These are phyloP conservation scores for Drosophila bunnanda DNA, from an alignment of 2,888 invertebrate genomes.

Conservation along the genomic window DNA sequence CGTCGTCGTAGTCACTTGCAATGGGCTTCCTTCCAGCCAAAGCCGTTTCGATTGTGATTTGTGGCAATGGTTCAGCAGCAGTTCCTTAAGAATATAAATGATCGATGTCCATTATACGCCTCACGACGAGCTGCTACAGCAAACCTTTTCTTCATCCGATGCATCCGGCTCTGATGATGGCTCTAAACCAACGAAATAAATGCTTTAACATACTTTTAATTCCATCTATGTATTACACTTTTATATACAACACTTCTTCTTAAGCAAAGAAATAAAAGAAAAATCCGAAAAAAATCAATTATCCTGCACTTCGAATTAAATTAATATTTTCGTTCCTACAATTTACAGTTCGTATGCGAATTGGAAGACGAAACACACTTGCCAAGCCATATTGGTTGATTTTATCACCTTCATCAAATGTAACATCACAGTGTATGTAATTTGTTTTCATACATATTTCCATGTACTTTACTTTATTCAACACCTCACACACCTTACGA, in stretches of 20 bases:
- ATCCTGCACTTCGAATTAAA: neutral
- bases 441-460: conserved; percentile 18
- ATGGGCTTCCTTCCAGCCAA: conserved; percentile 18
- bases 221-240: conserved; percentile 1
- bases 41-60: conserved; percentile 18
- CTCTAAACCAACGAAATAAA: conserved; percentile 2
- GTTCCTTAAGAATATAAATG: conserved; percentile 31
- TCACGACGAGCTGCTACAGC: conserved; percentile 10
- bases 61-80: conserved; percentile 21
- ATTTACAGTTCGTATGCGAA: conserved; percentile 2
- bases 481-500: conserved; percentile 27
- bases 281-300: conserved; percentile 3
- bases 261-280: neutral
- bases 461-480: conserved; percentile 21
- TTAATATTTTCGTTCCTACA: neutral
- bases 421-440: conserved; percentile 14
- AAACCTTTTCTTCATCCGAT: conserved; percentile 30
- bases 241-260: neutral
- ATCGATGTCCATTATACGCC: conserved; percentile 33
- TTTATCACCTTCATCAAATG: conserved; percentile 16
- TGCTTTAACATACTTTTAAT: conserved; percentile 1
- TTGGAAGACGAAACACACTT: conserved; percentile 6
- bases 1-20: conserved; percentile 55
- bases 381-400: conserved; percentile 14
- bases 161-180: conserved; percentile 17